Percentiles rank a stretch among this genome's conserved stretches.
phyloP scores from a whole-genome alignment of 2,888 invertebrate genomes.

The Scelioninae gen. 1 region DNA sequence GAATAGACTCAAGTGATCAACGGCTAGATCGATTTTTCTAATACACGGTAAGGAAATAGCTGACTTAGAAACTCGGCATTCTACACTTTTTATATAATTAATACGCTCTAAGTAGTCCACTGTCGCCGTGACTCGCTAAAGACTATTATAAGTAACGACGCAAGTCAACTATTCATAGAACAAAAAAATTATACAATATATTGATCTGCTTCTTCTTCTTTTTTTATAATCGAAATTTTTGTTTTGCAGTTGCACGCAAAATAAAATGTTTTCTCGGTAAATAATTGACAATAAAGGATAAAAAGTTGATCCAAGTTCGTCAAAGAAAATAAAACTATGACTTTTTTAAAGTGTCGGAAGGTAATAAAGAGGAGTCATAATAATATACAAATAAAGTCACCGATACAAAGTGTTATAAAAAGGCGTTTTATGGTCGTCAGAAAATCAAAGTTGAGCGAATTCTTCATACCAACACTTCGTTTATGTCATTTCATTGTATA shows the following conservation, averaged over 20 bases:
- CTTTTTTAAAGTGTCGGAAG: background rate
- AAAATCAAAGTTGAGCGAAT: conserved; percentile 70
- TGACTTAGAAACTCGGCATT: conserved; percentile 55
- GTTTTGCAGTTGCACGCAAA: conserved; percentile 2
- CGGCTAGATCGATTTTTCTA: conserved; percentile 49
- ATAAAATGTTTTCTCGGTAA: background rate
- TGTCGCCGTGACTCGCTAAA: conserved; percentile 53
- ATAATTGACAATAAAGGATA: conserved; percentile 41
- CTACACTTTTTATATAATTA: conserved; percentile 59
- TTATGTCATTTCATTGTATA: conserved; percentile 38
- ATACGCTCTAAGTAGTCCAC: conserved; percentile 61
- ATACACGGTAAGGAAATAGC: conserved; percentile 48
- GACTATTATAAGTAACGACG: conserved; percentile 61
- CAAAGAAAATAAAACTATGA: no score
- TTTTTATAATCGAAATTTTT: conserved; percentile 37
- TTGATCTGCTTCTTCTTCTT: conserved; percentile 36
- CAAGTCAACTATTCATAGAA: conserved; percentile 52
- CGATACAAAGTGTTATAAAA: conserved; percentile 77
- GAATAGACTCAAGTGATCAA: conserved; percentile 54
- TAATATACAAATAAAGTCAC: conserved; percentile 70
- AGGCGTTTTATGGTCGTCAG: conserved; percentile 78
- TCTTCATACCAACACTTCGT: conserved; percentile 53
- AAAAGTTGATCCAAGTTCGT: no score
- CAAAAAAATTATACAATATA: conserved; percentile 32
- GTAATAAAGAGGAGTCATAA: conserved; percentile 78